Evolutionary conservation across 2,888 invertebrate genomes (phyloP), one percentile per base, ranked within the genome.

Genomic region (Torymus texanus): DNA sequence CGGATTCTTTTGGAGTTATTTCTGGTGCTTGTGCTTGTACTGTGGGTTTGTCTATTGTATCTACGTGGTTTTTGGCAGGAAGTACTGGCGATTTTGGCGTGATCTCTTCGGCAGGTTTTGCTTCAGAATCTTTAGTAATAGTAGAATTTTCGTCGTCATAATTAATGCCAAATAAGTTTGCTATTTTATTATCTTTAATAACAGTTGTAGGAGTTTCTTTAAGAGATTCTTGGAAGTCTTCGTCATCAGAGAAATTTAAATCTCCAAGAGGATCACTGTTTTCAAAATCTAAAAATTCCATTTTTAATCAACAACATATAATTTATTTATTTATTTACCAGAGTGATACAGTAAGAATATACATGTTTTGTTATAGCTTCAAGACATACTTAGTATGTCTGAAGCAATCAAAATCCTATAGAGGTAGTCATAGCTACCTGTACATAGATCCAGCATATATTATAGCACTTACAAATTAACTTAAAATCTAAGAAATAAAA

Each of bases 131-230:
- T 41, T 41, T 41, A 41, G 10, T 8, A 41, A 8, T 5, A 41
- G 41, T 41, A 41, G 41, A 41, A 41, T 41, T 41, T 66, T 16
- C 14, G n/a, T 65, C n/a, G 2, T 76, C 56, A 18, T 16, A 21
- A 70, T 85, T 87, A 11, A 87, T 84, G 50, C 86, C 87, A 80
- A 89, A 88, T 41, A 88, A 85, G 83, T 87, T 83, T 29, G 85
- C 84, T 53, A 86, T 82, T 73, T 86, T 79, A 72, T 75, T 86
- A 51, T 83, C 84, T 70, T 85, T 87, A 2, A 73, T 74, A 62
- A 68, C 81, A 18, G 67, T 62, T 58, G 68, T 13, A 67, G 75
- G 59, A 70, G 79, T 53, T 70, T 76, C 83, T 68, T 71, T 59
- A 0, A 67, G 41, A 67, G 62, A 51, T 21, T 41, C 56, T 71